phyloP scores from a whole-genome alignment of 2,888 invertebrate species.

The Aphodius granarius region DNA sequence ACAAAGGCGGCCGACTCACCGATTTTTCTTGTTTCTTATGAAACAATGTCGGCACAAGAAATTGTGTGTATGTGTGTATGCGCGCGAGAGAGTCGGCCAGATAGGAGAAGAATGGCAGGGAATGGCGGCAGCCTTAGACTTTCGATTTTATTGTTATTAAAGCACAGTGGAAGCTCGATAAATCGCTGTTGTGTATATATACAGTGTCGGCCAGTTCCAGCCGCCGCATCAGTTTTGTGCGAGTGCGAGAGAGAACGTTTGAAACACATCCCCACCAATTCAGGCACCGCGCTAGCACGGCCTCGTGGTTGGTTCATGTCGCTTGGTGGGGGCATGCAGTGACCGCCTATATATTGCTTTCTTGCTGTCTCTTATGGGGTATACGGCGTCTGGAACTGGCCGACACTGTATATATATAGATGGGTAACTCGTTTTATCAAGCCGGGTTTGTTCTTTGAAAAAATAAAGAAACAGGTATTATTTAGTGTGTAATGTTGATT shows the following conservation, averaged over 20 bases:
- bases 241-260: too few relatives aligned
- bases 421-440: background rate
- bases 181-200: background rate
- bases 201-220: too few relatives aligned
- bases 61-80: slow-evolving; percentile 33
- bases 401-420: too few relatives aligned
- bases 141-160: slow-evolving; percentile 6
- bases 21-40: slow-evolving; percentile 51
- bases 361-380: too few relatives aligned
- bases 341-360: too few relatives aligned
- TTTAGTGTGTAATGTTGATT: background rate
- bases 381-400: too few relatives aligned
- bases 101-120: slow-evolving; percentile 2
- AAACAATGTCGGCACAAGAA: slow-evolving; percentile 51
- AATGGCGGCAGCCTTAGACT: background rate
- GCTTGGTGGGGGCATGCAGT: too few relatives aligned
- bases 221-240: too few relatives aligned
- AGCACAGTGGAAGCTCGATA: background rate
- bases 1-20: slow-evolving; percentile 49
- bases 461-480: background rate
- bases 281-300: too few relatives aligned
- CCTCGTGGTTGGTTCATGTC: too few relatives aligned
- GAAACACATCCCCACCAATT: too few relatives aligned
- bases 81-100: background rate
- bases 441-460: background rate